Evolutionary conservation across 2,797 vertebrate species (phyloP).

Genomic region (Iguana delicatissima): DNA sequence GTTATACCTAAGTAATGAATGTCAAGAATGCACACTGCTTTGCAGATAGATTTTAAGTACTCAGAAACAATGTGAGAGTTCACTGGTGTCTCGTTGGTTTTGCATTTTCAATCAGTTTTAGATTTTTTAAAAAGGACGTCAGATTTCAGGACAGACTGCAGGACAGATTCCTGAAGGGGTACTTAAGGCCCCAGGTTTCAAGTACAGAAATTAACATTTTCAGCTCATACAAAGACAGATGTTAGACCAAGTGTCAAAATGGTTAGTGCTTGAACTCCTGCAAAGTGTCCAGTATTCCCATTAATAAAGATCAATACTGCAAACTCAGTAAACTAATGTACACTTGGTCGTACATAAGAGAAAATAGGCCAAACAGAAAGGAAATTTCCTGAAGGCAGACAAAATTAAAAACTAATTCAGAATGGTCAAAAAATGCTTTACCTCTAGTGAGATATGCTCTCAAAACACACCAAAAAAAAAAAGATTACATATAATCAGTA

Average conservation of each 20-base stretch:
- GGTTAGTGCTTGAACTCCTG: no score
- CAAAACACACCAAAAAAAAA: neutral
- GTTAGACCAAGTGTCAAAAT: neutral
- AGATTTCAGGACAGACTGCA: neutral
- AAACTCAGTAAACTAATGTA: neutral
- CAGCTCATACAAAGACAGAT: no score
- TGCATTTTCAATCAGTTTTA: neutral
- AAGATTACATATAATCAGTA: conserved; percentile 3
- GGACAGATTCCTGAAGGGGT: neutral
- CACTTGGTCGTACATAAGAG: neutral
- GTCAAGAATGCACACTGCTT: no score
- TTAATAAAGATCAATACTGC: neutral
- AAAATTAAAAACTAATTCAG: neutral
- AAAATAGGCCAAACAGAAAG: neutral
- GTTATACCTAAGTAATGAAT: neutral
- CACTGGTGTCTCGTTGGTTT: neutral
- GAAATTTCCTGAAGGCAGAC: neutral
- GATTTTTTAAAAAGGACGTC: no score
- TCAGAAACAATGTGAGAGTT: neutral
- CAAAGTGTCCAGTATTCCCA: neutral
- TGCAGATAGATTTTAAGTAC: neutral
- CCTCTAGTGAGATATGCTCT: neutral
- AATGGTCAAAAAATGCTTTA: neutral
- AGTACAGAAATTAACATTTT: neutral
- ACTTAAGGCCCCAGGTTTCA: neutral